Evolutionary conservation across 2,113 vertebrate genomes (phyloP), one percentile per base, ranked within the genome.

Genomic region (Vulpes lagopus): DNA sequence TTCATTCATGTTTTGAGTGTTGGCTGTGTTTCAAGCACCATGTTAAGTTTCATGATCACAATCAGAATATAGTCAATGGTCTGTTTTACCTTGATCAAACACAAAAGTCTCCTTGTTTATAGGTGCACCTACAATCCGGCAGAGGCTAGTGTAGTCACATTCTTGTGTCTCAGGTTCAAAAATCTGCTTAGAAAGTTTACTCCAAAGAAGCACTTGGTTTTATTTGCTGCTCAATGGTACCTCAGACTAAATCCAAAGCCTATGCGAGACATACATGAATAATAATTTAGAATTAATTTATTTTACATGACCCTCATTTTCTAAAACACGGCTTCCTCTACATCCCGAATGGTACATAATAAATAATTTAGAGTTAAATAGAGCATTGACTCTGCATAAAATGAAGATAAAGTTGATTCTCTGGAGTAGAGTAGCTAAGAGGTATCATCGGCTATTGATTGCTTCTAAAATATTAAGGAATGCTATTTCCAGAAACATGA

Each of bases 351-450:
- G 82, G 55, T 62, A 59, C 76, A 57, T 53, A 80, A 96, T 97
- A 95, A 92, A 98, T 98, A 97, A 98, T 98, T 97, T 96, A 98
- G 57, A 93, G 49, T 96, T 97, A 96, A 97, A 90, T 35, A 97
- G 86, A 97, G 92, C 89, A 94, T 64, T 76, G 53, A 71, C 89
- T 92, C 43, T 97, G 93, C 85, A 96, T 90, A 93, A 98, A 96
- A 95, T 94, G 80, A 94, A 97, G 95, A 97, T 78, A 96, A 97
- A 96, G 14, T 97, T 97, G 71, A 64, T 71, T 97, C 64, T 96
- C 83, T 92, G 85, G 65, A 92, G 76, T 81, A 89, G 62, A 88
- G 27, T 60, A 88, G 49, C 90, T 95, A 95, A 94, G 92, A 92
- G 74, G 14, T 96, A 94, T 96, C 95, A 89, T 97, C 49, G 95